These are phyloP conservation scores for Melieria crassipennis DNA, from an alignment of 2,888 invertebrate genomes.

Conservation along the genomic window DNA sequence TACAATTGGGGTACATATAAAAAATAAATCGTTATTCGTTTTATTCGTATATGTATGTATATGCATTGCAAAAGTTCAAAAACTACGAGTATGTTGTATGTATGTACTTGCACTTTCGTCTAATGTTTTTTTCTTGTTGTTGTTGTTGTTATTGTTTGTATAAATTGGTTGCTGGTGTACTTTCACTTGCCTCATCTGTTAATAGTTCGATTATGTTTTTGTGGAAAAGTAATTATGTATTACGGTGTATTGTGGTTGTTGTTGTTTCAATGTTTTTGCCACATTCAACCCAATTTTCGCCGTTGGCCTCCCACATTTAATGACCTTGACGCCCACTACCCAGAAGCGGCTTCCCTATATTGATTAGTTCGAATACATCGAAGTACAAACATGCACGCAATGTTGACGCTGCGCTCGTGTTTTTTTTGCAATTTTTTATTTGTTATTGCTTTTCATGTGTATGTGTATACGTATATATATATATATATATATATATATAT, in stretches of 20 bases:
- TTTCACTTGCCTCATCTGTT: too few species aligned
- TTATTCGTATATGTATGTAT: slow-evolving; percentile 5
- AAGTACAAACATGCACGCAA: too few species aligned
- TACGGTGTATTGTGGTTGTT: neutral
- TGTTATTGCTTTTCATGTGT: slow-evolving; percentile 16
- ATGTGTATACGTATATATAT: slow-evolving; percentile 18
- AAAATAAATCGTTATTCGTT: slow-evolving; percentile 22
- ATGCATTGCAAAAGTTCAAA: slow-evolving; percentile 12
- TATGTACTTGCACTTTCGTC: neutral
- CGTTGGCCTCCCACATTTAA: too few species aligned
- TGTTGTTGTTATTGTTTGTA: slow-evolving; percentile 1
- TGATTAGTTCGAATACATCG: too few species aligned
- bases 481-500: too few species aligned
- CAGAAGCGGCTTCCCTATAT: too few species aligned
- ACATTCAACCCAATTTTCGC: too few species aligned
- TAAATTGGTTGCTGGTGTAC: neutral
- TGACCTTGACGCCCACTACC: too few species aligned
- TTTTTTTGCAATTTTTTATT: neutral
- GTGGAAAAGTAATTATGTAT: neutral
- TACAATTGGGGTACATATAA: too few species aligned
- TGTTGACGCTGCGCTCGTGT: too few species aligned
- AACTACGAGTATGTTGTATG: neutral
- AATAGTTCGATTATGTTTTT: neutral
- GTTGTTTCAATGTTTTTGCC: too few species aligned
- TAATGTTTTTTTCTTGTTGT: neutral